These are phyloP conservation scores for Phrixothrix hirtus DNA, from an alignment of 2,888 invertebrate species.

Conservation along the genomic window DNA sequence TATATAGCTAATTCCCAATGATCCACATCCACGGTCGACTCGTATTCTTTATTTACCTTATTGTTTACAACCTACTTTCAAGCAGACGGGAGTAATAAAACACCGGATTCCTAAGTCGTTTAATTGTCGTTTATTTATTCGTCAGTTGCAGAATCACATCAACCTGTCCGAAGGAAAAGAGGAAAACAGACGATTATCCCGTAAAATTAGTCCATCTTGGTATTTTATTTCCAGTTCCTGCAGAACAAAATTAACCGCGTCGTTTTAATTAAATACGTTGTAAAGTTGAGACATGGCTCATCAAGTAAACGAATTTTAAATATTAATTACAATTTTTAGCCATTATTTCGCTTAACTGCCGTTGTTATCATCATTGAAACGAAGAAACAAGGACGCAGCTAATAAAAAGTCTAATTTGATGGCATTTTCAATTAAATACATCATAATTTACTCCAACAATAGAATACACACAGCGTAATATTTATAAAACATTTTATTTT, in stretches of 20 bases:
- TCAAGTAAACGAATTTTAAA: conserved; percentile 19
- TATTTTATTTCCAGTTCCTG: conserved; percentile 11
- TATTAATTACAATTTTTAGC: conserved; percentile 18
- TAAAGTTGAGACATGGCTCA: conserved; percentile 19
- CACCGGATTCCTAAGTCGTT: no score
- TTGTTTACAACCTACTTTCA: conserved; percentile 7
- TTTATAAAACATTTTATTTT: no score
- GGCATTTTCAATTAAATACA: no score
- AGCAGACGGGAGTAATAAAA: not conserved
- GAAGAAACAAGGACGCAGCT: no score
- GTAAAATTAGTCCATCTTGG: conserved; percentile 5
- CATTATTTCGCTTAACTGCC: conserved; percentile 7
- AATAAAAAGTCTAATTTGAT: no score
- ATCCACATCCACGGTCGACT: conserved; percentile 15
- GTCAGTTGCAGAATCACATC: not conserved
- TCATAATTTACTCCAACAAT: no score
- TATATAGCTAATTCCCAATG: conserved; percentile 23
- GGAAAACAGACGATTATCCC: not conserved
- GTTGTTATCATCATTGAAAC: not conserved
- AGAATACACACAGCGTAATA: no score
- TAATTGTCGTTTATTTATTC: not conserved
- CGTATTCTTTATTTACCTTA: conserved; percentile 20
- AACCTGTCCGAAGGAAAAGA: not conserved
- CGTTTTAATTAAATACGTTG: conserved; percentile 19
- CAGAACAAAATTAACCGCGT: conserved; percentile 11